phyloP scores from a whole-genome alignment of 2,888 invertebrate species.

The Drosophila prolongata region DNA sequence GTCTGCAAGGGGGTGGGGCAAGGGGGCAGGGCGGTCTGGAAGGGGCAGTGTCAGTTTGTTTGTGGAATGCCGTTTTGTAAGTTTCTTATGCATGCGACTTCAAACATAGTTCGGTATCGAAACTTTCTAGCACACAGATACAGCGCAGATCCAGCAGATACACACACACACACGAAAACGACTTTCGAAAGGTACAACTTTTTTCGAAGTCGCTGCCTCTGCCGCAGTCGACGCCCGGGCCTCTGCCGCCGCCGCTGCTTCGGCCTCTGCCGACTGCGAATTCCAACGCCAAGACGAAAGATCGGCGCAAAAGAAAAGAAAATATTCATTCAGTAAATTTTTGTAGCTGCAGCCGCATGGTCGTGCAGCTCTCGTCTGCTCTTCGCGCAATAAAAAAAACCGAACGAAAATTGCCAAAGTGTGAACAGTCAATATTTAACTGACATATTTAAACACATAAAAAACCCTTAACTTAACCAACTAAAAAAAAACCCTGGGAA shows the following conservation, averaged over 20 bases:
- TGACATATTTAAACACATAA: neutral
- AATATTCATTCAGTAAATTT: conserved; percentile 81
- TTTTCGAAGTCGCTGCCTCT: conserved; percentile 40
- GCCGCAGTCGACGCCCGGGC: conserved; percentile 18
- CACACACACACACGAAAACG: conserved; percentile 42
- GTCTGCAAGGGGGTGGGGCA: conserved; percentile 9
- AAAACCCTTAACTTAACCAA: neutral
- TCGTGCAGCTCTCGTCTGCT: conserved; percentile 38
- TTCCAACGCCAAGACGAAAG: conserved; percentile 58
- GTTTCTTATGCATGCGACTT: conserved; percentile 75
- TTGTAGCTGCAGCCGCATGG: conserved; percentile 78
- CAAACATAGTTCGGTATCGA: conserved; percentile 64
- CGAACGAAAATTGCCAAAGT: conserved; percentile 44
- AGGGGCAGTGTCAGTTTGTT: conserved; percentile 49
- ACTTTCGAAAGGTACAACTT: conserved; percentile 37
- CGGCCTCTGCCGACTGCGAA: conserved; percentile 21
- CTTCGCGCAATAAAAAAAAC: conserved; percentile 13
- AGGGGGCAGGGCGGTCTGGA: conserved; percentile 1
- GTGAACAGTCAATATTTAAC: conserved; percentile 62
- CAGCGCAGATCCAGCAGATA: conserved; percentile 28
- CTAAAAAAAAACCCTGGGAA: conserved; percentile 8
- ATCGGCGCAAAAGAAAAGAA: conserved; percentile 81
- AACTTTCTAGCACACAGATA: conserved; percentile 62
- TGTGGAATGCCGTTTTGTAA: conserved; percentile 83
- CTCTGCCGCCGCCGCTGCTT: conserved; percentile 8